Base-by-base conservation (phyloP, 2,888 invertebrate species). In the Vandiemenella viatica region DNA sequence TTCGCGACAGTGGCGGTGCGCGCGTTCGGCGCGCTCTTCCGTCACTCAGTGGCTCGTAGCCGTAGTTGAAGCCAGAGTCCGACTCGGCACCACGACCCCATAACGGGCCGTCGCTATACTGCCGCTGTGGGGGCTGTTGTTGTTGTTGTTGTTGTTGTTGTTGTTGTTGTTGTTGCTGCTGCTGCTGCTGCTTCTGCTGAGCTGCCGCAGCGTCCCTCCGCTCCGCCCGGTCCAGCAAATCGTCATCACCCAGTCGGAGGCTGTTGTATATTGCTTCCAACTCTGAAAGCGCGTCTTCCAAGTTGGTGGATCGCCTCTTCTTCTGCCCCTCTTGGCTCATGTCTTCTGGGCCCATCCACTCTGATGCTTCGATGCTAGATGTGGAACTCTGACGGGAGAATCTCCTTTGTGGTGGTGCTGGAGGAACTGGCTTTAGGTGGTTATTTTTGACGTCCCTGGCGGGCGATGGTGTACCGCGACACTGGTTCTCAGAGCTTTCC, bases 251-350 rank as follows among this genome's bases (percentile, higher is more conserved):
- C 45, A 90, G 69, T n/a, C 82, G 80, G 49, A 92, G 72, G 58
- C 87, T 89, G 58, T 88, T 85, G 62, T 88, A 87, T 61, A 92
- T 90, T n/a, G 84, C 83, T 70, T 92, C 91, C 48, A 92, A 66
- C 66, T 92, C 92, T 59, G 82, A 82, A 19, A 92, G 73, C 46
- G 91, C 91, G 61, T 91, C 89, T 62, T 89, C 89, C 37, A 89
- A 71, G 64, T 88, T 88, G 15, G 80, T 78, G 3, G 84, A 83
- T 6, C 43, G 37, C 16, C 52, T 37, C 64, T 82, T 83, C 57
- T 51, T 54, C 32, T 49, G 43, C 16, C n/a, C 5, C 10, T 20
- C 20, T 18, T 45, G 44, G 22, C 23, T 10, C 5, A 10, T 37
- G 4, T 49, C 44, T 56, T 68, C 69, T 62, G 59, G 50, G 62